Conservation (phyloP, 2,888 invertebrate species). For the Argyra leucocephala region DNA sequence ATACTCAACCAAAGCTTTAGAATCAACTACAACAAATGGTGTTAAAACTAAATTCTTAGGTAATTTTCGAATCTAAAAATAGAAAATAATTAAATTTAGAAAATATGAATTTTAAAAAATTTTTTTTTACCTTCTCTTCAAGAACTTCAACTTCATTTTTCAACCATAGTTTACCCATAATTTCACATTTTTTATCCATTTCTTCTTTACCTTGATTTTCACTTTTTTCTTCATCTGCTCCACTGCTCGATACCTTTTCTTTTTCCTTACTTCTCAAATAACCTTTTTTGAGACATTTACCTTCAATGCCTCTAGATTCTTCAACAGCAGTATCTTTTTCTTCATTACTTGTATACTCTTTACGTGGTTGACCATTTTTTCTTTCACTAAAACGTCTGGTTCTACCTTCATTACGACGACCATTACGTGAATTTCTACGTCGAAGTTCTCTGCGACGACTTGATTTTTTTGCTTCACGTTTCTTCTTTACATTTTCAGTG, state of each 20-base stretch:
- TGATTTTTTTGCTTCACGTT: conserved; percentile 40
- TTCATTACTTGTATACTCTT: conserved; percentile 42
- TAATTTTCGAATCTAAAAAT: conserved; percentile 34
- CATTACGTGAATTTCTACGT: conserved; percentile 21
- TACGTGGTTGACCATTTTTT: conserved; percentile 39
- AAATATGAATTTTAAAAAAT: neutral
- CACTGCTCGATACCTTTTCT: conserved; percentile 40
- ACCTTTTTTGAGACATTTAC: conserved; percentile 38
- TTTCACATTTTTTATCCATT: conserved; percentile 38
- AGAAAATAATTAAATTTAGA: conserved; percentile 8
- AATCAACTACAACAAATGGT: conserved; percentile 81
- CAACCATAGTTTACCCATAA: conserved; percentile 84
- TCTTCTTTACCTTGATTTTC: conserved; percentile 30
- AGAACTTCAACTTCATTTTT: conserved; percentile 78
- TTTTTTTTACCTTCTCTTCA: conserved; percentile 59
- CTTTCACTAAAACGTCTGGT: conserved; percentile 41
- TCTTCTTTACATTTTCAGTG: conserved; percentile 39
- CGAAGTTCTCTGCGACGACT: conserved; percentile 35
- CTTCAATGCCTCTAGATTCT: conserved; percentile 31
- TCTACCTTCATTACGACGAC: conserved; percentile 37
- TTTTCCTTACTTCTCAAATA: conserved; percentile 41
- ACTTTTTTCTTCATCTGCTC: conserved; percentile 41
- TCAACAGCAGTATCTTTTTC: conserved; percentile 41
- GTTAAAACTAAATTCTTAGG: conserved; percentile 50
- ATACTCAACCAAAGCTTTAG: conserved; percentile 67